Conservation (phyloP, 2,113 vertebrate genomes). For the Apteryx mantelli region DNA sequence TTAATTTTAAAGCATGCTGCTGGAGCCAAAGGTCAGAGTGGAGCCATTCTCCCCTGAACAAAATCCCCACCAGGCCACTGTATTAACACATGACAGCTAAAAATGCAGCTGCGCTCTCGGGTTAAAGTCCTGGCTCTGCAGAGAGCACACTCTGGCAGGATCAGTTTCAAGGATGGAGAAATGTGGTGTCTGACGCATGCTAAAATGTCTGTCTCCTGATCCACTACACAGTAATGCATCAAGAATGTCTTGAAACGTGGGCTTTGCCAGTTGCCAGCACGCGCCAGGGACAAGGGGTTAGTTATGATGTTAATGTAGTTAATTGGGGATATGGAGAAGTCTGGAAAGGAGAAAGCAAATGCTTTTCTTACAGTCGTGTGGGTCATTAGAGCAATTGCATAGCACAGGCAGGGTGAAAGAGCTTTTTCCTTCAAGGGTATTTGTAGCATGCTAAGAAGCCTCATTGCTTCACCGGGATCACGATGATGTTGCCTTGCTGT, state of each 20-base stretch:
- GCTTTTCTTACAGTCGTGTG: neutral
- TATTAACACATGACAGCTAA: constrained; percentile 58
- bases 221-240: neutral
- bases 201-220: constrained; percentile 48
- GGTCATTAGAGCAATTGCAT: constrained; percentile 1
- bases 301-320: neutral
- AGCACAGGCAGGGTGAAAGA: neutral
- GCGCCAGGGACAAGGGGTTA: neutral
- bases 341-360: constrained; percentile 23
- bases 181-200: constrained; percentile 51
- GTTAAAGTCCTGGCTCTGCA: constrained; percentile 53
- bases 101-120: constrained; percentile 55
- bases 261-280: constrained; percentile 18
- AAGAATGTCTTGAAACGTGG: neutral
- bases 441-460: neutral
- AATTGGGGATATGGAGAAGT: neutral
- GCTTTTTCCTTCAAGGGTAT: neutral
- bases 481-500: neutral
- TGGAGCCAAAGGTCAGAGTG: constrained; percentile 39
- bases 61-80: constrained; percentile 33
- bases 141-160: constrained; percentile 52
- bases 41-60: constrained; percentile 27
- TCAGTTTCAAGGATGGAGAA: constrained; percentile 67
- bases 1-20: constrained; percentile 33
- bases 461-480: neutral